Percentiles rank a stretch among this genome's conserved stretches.
Conservation (phyloP, 1,140 invertebrate species). For the Arctopsyche grandis region DNA sequence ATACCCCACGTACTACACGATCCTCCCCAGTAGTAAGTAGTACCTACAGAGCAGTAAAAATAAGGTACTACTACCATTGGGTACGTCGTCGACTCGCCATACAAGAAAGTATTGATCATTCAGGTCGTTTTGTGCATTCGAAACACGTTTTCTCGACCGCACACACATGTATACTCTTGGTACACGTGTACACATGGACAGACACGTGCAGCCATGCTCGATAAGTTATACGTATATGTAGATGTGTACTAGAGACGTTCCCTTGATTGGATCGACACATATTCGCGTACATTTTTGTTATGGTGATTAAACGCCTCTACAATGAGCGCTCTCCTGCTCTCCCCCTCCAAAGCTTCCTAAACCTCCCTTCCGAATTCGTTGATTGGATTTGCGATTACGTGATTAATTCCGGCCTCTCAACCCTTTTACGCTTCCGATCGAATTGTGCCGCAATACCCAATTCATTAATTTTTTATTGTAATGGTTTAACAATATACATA, state of each 20-base stretch:
- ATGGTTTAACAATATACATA: no score
- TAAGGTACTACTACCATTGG: no score
- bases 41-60: no score
- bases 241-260: neutral
- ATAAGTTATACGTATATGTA: neutral
- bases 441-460: no score
- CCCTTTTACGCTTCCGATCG: neutral
- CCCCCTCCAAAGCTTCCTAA: neutral
- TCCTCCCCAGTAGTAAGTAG: no score
- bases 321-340: neutral
- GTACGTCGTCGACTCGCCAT: no score
- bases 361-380: neutral
- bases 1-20: no score
- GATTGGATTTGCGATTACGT: conserved; percentile 19
- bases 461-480: no score
- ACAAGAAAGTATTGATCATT: conserved; percentile 27
- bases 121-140: conserved; percentile 22
- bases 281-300: neutral
- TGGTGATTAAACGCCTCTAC: conserved; percentile 7
- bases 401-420: conserved; percentile 11
- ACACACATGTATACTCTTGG: neutral
- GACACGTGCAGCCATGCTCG: neutral
- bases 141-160: conserved; percentile 22
- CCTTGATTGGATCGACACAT: conserved; percentile 24
- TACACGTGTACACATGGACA: neutral